phyloP scores from a whole-genome alignment of 2,113 vertebrate genomes.

The Peromyscus polionotus region DNA sequence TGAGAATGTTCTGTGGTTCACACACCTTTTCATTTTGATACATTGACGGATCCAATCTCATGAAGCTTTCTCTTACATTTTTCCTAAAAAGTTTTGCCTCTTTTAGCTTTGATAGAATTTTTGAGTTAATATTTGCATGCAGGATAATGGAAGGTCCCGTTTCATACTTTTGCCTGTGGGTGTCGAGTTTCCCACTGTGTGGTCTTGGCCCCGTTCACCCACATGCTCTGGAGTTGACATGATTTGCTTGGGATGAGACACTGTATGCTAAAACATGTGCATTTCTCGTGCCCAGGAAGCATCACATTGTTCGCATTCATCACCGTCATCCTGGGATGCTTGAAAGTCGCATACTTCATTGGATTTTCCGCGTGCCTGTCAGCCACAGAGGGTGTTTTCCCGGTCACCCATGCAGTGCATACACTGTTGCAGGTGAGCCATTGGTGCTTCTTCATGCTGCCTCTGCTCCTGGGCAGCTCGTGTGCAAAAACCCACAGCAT shows the following conservation, averaged over 20 bases:
- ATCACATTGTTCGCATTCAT: constrained; percentile 95
- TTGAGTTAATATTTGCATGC: not conserved
- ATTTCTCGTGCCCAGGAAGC: constrained; percentile 88
- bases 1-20: not conserved
- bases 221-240: accelerated
- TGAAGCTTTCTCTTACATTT: not conserved
- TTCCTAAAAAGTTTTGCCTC: not conserved
- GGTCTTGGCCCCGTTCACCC: not conserved
- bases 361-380: constrained; percentile 95
- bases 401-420: constrained; percentile 93
- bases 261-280: accelerated
- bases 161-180: not conserved
- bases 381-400: constrained; percentile 93
- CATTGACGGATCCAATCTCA: not conserved
- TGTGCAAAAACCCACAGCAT: accelerated
- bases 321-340: constrained; percentile 95
- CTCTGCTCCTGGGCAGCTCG: not conserved
- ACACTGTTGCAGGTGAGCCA: constrained; percentile 94
- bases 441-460: accelerated
- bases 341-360: constrained; percentile 96
- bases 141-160: not conserved
- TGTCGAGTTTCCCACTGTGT: not conserved
- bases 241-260: not conserved
- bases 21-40: not conserved
- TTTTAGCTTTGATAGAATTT: not conserved